These are phyloP conservation scores for Taxidea taxus DNA, from an alignment of 2,113 vertebrate species.

Conservation along the genomic window DNA sequence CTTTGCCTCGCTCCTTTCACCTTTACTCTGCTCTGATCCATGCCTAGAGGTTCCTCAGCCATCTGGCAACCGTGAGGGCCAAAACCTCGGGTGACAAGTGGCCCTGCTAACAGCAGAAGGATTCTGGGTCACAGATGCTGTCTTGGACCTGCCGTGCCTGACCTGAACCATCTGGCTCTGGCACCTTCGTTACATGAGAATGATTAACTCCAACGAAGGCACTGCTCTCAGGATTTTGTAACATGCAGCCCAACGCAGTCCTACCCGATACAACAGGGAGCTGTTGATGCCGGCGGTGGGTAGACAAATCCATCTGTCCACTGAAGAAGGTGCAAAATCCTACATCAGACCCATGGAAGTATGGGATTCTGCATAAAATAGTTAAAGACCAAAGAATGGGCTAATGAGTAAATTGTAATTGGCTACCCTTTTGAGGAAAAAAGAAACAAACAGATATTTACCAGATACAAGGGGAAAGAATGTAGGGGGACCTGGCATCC, in stretches of 20 bases:
- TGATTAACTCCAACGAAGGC: background rate
- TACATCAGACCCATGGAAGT: background rate
- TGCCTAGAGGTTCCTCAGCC: background rate
- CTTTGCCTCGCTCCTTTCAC: background rate
- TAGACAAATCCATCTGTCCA: background rate
- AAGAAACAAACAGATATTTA: background rate
- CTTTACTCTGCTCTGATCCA: background rate
- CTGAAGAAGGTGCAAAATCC: background rate
- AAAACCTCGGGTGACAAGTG: background rate
- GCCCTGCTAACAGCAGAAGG: background rate
- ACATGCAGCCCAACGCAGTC: background rate
- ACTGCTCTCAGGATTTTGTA: background rate
- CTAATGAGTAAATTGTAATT: background rate
- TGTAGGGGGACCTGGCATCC: fast-evolving
- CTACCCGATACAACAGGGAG: background rate
- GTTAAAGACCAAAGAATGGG: background rate
- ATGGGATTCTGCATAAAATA: background rate
- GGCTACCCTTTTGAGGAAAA: background rate
- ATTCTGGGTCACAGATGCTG: background rate
- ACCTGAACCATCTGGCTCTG: background rate
- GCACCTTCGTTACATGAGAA: background rate
- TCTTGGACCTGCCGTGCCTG: background rate
- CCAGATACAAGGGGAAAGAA: background rate
- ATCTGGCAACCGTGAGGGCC: background rate
- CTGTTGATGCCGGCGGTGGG: background rate